phyloP scores from a whole-genome alignment of 2,797 vertebrate species.

The Hephaestus fuliginosus region DNA sequence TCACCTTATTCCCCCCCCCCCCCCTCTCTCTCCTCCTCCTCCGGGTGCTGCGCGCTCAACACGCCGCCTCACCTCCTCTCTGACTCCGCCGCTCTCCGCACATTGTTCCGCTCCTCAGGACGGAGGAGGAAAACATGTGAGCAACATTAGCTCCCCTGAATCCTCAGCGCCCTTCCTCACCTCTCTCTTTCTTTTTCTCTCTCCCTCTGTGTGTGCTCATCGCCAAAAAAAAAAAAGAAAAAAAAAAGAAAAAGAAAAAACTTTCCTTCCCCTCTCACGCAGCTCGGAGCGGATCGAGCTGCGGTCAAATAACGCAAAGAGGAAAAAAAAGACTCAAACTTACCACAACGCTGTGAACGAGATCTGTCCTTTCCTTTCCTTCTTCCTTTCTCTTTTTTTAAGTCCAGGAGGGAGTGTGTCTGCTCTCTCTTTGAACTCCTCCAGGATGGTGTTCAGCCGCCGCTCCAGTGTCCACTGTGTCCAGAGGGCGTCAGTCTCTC shows the following conservation, averaged over 20 bases:
- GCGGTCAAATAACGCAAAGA: not conserved
- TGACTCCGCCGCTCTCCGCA: slow-evolving; percentile 28
- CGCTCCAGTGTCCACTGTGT: slow-evolving; percentile 76
- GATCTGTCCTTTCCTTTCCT: slow-evolving; percentile 4
- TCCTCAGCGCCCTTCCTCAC: slow-evolving; percentile 58
- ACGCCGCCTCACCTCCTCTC: not conserved
- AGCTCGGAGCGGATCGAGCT: slow-evolving; percentile 18
- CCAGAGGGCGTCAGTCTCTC: slow-evolving; percentile 84
- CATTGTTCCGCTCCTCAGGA: slow-evolving; percentile 39
- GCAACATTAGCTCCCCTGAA: slow-evolving; percentile 59
- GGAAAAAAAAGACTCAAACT: slow-evolving; percentile 36
- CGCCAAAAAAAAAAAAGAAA: slow-evolving; percentile 22
- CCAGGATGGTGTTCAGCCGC: slow-evolving; percentile 76
- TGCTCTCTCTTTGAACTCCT: slow-evolving; percentile 68
- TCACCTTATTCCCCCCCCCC: slow-evolving; percentile 16
- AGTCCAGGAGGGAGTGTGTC: slow-evolving; percentile 2
- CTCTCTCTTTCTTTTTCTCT: not conserved
- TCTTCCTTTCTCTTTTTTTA: too few relatives aligned
- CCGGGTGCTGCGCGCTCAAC: not conserved
- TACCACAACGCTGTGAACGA: slow-evolving; percentile 60
- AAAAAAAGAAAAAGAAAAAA: not conserved
- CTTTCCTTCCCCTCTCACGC: slow-evolving; percentile 43
- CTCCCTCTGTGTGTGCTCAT: slow-evolving; percentile 1
- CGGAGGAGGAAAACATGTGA: slow-evolving; percentile 62
- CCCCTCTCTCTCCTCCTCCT: not conserved